Evolutionary conservation across 1,140 invertebrate species (phyloP), one percentile per base, ranked within the genome.

Genomic region (Trichomalopsis sarcophagae): DNA sequence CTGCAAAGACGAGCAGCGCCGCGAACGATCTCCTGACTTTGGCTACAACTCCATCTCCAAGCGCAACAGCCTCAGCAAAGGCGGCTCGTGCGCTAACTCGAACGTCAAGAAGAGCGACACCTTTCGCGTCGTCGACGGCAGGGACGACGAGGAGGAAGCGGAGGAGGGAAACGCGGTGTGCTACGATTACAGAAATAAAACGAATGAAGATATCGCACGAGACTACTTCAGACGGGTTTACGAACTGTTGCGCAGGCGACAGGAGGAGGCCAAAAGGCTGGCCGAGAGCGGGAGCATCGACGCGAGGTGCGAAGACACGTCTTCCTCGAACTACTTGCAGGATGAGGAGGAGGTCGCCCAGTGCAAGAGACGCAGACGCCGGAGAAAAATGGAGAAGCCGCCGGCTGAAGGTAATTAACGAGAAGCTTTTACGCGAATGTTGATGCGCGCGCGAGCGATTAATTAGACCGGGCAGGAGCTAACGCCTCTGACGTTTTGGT

Each of bases 191-290:
- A 79, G 50, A 21, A 89, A 90, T n/a, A 89, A 89, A 62, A 89
- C 88, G 47, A 90, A 90, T 76, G 89, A 91, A 50, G 89, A 91
- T 66, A 90, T 89, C 13, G 84, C 88, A 0, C 91, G 86, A 62
- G 91, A 93, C 87, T 92, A 93, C 75, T 93, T 93, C 79, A 88
- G 83, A n/a, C 86, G 92, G 21, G 92, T 93, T 79, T 93, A 93
- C 82, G 90, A 92, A 69, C 86, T 92, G 40, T 81, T 93, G 79
- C 91, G 90, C 76, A 90, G 87, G 27, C 84, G 89, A n/a, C 88
- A 89, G 17, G 87, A 89, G 23, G 88, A 92, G 23, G 79, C 79
- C 23, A 87, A 80, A 21, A 88, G 68, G 23, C 66, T 81, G 1
- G 66, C 84, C 4, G 79, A 76, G 14, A 83, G 87, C 30, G 84